Base-by-base conservation (phyloP, 2,888 invertebrate species). In the Troglohyphantes excavatus region DNA sequence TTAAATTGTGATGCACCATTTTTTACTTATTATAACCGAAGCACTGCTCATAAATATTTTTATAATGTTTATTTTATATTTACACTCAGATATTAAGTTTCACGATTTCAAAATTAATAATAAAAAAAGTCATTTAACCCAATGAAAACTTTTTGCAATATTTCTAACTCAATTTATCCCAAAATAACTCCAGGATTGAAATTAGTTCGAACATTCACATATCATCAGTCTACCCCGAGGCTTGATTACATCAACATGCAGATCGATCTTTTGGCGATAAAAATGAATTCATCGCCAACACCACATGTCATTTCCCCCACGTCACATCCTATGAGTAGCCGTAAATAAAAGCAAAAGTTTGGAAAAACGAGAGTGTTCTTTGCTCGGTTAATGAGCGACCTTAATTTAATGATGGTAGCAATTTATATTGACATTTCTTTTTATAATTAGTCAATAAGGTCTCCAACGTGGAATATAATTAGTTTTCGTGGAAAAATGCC, bases 321-420 rank as follows among this genome's bases (percentile, higher is more conserved):
- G n/a, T n/a, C 33, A 33, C 33, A 6, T 33, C 33, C 33, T 3
- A 9, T 6, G 33, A 33, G 3, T 9, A n/a, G 2, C n/a, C n/a
- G 53, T 53, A 11, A 53, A 53, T 53, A 53, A 53, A 7, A 53
- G 53, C 2, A 53, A 17, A 5, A 2, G 6, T 17, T 53, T 53
- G 13, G 5, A 53, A 17, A 19, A 21, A 59, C 59, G 65, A 65
- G n/a, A 68, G 68, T 33, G n/a, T 68, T 67, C 27, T 7, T 33
- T 33, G n/a, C 68, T 67, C 46, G 27, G 19, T 27, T 82, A 82
- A 70, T 82, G 82, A 82, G 33, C 59, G 59, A 19, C 26, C 61
- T n/a, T 82, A 82, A 82, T 82, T 46, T 59, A 82, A 82, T 70
- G 29, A 59, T 17, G 27, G 70, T 6, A 23, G 21, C 23, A 63